Evolutionary conservation across 2,797 vertebrate species (phyloP).

Genomic region (Onychomys torridus): DNA sequence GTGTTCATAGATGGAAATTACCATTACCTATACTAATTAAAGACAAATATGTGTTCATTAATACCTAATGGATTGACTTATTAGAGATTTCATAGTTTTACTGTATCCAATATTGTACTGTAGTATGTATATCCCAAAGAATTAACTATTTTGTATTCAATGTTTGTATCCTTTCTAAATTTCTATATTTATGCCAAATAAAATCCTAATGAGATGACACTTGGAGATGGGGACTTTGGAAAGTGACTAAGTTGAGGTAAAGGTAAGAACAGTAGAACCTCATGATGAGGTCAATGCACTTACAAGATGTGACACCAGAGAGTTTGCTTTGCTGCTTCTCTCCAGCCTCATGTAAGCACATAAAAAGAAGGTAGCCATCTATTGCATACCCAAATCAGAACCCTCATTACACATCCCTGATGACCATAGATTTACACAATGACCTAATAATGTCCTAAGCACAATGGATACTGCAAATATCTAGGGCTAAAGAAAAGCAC

Average conservation of each 20-base stretch:
- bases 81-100: conserved; percentile 56
- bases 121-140: background rate
- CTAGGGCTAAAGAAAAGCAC: background rate
- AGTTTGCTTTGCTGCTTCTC: background rate
- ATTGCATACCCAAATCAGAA: background rate
- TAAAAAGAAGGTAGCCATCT: background rate
- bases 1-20: background rate
- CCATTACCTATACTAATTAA: background rate
- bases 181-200: background rate
- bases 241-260: background rate
- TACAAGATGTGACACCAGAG: background rate
- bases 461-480: background rate
- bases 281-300: background rate
- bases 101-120: background rate
- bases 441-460: background rate
- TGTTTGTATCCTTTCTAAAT: background rate
- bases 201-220: background rate
- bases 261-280: background rate
- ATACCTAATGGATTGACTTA: background rate
- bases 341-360: background rate
- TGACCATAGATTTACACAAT: background rate
- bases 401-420: background rate
- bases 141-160: background rate
- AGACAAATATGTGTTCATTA: background rate
- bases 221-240: background rate